Conservation (phyloP, 2,888 invertebrate genomes). For the Trachelus troglodyta region DNA sequence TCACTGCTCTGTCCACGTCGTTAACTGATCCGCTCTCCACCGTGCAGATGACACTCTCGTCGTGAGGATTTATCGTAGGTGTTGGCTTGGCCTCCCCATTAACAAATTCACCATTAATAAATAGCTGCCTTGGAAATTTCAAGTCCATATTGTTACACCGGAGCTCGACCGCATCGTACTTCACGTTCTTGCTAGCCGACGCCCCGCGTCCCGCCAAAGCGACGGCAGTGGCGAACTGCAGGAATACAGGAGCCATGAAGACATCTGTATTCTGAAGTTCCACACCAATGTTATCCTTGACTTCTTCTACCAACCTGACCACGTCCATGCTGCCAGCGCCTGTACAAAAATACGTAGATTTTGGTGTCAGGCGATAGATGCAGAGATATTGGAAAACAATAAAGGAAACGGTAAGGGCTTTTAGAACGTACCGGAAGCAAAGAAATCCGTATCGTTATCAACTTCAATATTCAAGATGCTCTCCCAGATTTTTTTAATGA, state of each 20-base stretch:
- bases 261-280: conserved; percentile 89
- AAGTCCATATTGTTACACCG: conserved; percentile 86
- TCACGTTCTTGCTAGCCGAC: conserved; percentile 68
- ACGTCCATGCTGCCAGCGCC: conserved; percentile 97
- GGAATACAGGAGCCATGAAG: conserved; percentile 91
- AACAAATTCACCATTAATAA: conserved; percentile 91
- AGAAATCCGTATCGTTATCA: conserved; percentile 86
- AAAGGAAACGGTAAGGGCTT: background rate
- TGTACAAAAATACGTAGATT: conserved; percentile 19
- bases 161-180: conserved; percentile 81
- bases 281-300: conserved; percentile 82
- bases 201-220: conserved; percentile 77
- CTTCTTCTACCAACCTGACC: conserved; percentile 91
- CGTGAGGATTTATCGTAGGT: conserved; percentile 81
- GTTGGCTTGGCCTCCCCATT: conserved; percentile 77
- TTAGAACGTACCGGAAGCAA: conserved; percentile 76
- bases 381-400: background rate
- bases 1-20: conserved; percentile 91
- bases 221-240: conserved; percentile 80
- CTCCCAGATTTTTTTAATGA: conserved; percentile 81
- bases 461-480: conserved; percentile 83
- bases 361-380: background rate
- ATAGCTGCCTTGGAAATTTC: conserved; percentile 89
- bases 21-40: conserved; percentile 78
- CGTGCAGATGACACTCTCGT: conserved; percentile 83